Base-by-base conservation (phyloP, 2,797 vertebrate species). In the Helarctos malayanus region DNA sequence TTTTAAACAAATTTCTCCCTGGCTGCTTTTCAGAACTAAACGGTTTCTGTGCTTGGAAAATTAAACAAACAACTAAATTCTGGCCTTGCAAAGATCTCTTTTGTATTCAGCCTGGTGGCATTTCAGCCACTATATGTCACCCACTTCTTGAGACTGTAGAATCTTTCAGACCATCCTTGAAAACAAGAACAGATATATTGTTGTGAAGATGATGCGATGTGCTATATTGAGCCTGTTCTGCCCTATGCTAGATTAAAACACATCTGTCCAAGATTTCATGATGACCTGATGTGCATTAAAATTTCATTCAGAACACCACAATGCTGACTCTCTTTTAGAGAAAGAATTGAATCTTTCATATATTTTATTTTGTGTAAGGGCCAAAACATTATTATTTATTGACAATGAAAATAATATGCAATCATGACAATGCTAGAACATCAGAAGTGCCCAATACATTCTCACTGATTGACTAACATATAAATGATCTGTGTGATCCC, bases 1-100 rank as follows among this genome's bases (percentile, higher is more conserved):
- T 84, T 71, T 94, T 88, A 88, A 89, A 95, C 32, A 79, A 84
- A 94, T 82, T 92, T 93, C 29, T 88, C 76, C 8, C 63, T 91
- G 59, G 68, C 23, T 91, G 32, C n/a, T 91, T 97, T 89, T 95
- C 89, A 94, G 19, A 93, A 38, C 7, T 81, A 93, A 91, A 81
- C 81, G 23, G 1, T 56, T 96, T 87, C 63, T 88, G n/a, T 95
- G 27, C 38, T 96, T 54, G 16, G 69, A 94, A 94, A 95, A 86
- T 8, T 56, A 32, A 97, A 79, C n/a, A 79, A 91, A 94, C 71
- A 95, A 90, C 15, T 59, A 7, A 63, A 75, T 89, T 89, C 56
- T 89, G 68, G 38, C 21, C 49, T 95, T 76, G 45, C 38, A 81
- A 96, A 85, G 61, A 29, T 32, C 52, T 85, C 81, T 94, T 92